A percentile compares a stretch with the other conserved stretches of the same genome.
phyloP scores from a whole-genome alignment of 2,113 vertebrate genomes.

The Petaurus breviceps region DNA sequence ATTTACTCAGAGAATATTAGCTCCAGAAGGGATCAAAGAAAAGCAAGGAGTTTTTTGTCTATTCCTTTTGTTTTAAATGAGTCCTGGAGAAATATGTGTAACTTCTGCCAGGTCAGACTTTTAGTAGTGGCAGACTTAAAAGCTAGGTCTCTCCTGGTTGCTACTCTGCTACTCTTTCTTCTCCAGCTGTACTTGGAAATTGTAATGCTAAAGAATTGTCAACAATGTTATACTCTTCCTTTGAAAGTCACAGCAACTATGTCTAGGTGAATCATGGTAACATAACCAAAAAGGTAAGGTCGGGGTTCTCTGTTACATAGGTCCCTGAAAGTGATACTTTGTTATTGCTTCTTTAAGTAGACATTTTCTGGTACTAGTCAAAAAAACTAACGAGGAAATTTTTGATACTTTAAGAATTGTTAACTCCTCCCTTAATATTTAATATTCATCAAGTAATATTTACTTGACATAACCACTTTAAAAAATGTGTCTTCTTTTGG shows the following conservation, averaged over 20 bases:
- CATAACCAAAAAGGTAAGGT: neutral
- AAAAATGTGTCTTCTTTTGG: conserved; percentile 21
- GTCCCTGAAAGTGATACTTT: neutral
- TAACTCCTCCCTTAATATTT: conserved; percentile 34
- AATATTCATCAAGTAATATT: neutral
- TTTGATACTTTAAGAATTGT: conserved; percentile 34
- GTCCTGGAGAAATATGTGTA: neutral
- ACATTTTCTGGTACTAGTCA: conserved; percentile 11
- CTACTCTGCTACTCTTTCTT: neutral
- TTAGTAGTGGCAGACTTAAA: neutral
- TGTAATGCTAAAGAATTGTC: conserved; percentile 9
- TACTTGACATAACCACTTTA: conserved; percentile 32
- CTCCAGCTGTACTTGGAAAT: conserved; percentile 16
- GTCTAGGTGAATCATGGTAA: conserved; percentile 6
- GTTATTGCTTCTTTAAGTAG: conserved; percentile 18
- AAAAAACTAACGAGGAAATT: conserved; percentile 37
- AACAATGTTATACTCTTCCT: conserved; percentile 20
- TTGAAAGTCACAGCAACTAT: neutral
- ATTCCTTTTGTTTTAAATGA: neutral
- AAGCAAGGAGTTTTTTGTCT: neutral
- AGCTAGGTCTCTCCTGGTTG: neutral
- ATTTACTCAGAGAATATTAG: neutral
- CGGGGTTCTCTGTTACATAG: neutral
- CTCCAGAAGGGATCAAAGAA: neutral
- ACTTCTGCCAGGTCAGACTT: neutral